Base-by-base conservation (phyloP, 2,797 vertebrate species). In the Geotrypetes seraphini region DNA sequence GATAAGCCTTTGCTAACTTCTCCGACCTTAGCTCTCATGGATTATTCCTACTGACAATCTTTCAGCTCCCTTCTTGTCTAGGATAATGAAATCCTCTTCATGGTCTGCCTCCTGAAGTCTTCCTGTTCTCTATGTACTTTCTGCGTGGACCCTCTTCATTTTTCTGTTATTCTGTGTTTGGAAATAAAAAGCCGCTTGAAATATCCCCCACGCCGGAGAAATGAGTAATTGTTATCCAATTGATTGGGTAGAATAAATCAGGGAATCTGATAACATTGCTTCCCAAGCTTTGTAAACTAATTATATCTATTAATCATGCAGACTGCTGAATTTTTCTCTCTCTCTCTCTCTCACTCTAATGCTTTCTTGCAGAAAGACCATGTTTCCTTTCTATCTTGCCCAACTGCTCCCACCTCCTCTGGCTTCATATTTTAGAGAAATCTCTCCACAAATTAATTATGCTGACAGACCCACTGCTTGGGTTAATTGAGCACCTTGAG, bases 301-400 rank as follows among this genome's bases (percentile, higher is more conserved):
- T 72, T 71, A 60, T 47, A 28, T 49, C 58, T 72, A 70, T 72
- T 74, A 74, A 79, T 83, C 63, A 78, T 40, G 31, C 7, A 53
- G 41, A 28, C 11, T 16, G 45, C 26, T 47, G 34, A 43, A 54
- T 19, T n/a, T n/a, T n/a, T n/a, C n/a, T n/a, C n/a, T n/a, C n/a
- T n/a, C n/a, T n/a, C n/a, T n/a, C n/a, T 36, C 9, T n/a, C n/a
- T n/a, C n/a, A n/a, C n/a, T n/a, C 30, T 31, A 44, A 69, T 60
- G 15, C 32, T 11, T 43, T 47, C 22, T 33, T 45, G 28, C 13
- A 50, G 14, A 28, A n/a, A 2, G 10, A 47, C 31, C 5, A 8
- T 22, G 22, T 36, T 59, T 47, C 23, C 43, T 45, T 55, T 47
- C 35, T 12, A 22, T 16, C 25, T 57, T 32, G 10, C 10, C 28